Base-by-base conservation (phyloP, 1,140 invertebrate genomes). In the Bombyx mori region DNA sequence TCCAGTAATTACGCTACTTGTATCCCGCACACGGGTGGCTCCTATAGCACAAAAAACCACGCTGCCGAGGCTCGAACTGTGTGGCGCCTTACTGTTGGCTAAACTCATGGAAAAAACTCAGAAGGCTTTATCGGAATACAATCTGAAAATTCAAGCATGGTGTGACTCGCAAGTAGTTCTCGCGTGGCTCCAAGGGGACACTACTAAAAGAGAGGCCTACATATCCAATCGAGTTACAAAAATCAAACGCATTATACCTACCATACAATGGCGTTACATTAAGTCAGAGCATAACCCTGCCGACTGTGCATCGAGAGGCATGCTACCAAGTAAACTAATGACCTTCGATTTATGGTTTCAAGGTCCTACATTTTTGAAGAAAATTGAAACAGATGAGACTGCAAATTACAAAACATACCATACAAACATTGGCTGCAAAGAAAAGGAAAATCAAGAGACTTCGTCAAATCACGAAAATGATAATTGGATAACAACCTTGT, bases 271-370 rank as follows among this genome's bases (percentile, higher is more conserved):
- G 89, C 26, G 48, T 47, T 80, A 90, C 64, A 73, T 89, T 0
- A 42, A 52, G 7, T 72, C 80, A 6, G 43, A 61, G 8, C 54
- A 80, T 1, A 90, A 90, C 68, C 83, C 85, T 10, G 84, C 84
- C 3, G 88, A 90, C 68, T 53, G 69, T 1, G 54, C 69, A 9
- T 88, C 86, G 1, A 60, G 88, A 55, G 88, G 88, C 6, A 52
- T 75, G 8, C 43, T 42, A 1, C 58, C 78, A 6, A 7, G 7
- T 1, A 26, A 73, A 1, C 56, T 85, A 7, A 12, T 44, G 3
- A 9, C 64, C 12, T 55, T 68, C 65, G 10, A 61, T 8, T 55
- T 86, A 6, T 88, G 80, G 80, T 82, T 73, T 74, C 12, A 57
- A 7, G 79, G 83, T 3, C 83, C 83, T 26, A 18, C 42, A 10